Conservation (phyloP, 1,140 invertebrate species). For the Caenorhabditis brenneri region DNA sequence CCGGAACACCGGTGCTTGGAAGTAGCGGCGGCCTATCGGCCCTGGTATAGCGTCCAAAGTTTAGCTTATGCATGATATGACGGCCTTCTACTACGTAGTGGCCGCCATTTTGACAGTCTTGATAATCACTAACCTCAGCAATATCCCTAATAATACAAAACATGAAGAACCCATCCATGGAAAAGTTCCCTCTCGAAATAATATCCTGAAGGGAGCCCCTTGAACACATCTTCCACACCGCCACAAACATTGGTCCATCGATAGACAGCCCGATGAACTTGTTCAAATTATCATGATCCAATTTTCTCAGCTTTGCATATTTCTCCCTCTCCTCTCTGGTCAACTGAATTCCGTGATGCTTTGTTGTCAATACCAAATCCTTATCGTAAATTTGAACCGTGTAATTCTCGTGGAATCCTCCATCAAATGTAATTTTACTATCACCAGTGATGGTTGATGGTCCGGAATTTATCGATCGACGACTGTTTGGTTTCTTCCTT, state of each 20-base stretch:
- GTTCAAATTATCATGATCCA: constrained; percentile 67
- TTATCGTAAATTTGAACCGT: neutral
- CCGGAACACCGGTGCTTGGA: too few relatives aligned
- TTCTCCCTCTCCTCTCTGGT: constrained; percentile 15
- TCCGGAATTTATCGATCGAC: constrained; percentile 54
- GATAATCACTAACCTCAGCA: constrained; percentile 74
- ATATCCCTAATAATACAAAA: constrained; percentile 82
- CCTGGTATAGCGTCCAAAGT: too few relatives aligned
- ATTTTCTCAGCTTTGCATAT: constrained; percentile 51
- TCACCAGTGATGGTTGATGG: constrained; percentile 32
- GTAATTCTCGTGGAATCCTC: constrained; percentile 33
- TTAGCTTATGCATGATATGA: too few relatives aligned
- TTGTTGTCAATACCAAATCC: constrained; percentile 58
- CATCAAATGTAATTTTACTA: constrained; percentile 22
- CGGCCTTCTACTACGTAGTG: neutral
- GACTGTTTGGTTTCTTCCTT: constrained; percentile 53
- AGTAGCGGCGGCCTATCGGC: too few relatives aligned
- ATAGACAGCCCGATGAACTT: constrained; percentile 83
- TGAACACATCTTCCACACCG: constrained; percentile 81
- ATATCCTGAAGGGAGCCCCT: constrained; percentile 80
- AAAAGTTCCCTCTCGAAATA: constrained; percentile 87
- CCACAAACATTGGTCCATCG: constrained; percentile 76
- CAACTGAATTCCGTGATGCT: constrained; percentile 35
- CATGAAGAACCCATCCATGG: constrained; percentile 83
- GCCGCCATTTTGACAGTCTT: too few relatives aligned